A percentile compares a stretch with the other conserved stretches of the same genome.
These are phyloP conservation scores for Sinocyclocheilus anshuiensis DNA, from an alignment of 2,113 vertebrate genomes.

Conservation along the genomic window DNA sequence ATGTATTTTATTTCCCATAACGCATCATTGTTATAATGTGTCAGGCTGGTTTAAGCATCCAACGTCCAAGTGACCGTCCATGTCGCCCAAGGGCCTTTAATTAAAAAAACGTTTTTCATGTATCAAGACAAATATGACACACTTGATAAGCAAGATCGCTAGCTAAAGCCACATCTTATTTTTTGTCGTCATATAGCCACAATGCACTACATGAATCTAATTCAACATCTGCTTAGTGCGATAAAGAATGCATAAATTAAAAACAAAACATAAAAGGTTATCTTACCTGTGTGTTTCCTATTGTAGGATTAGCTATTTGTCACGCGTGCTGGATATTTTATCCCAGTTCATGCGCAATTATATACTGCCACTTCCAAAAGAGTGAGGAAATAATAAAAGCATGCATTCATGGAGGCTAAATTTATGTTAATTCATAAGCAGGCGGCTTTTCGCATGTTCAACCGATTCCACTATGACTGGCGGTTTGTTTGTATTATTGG, in stretches of 20 bases:
- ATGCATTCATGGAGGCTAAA: constrained; percentile 16
- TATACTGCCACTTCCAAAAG: constrained; percentile 40
- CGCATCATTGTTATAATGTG: not conserved
- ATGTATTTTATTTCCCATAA: not conserved
- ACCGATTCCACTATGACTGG: constrained; percentile 27
- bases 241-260: not conserved
- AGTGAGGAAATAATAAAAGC: not conserved
- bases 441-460: not conserved
- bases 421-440: constrained; percentile 26
- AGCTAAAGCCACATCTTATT: not conserved
- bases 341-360: constrained; percentile 56
- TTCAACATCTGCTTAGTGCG: not conserved
- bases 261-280: not conserved
- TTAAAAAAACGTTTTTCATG: not conserved
- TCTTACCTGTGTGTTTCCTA: constrained; percentile 66
- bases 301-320: constrained; percentile 55
- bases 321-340: constrained; percentile 60
- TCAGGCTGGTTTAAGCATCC: not conserved
- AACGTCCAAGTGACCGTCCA: not conserved
- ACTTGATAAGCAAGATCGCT: not conserved
- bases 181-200: not conserved
- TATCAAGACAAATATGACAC: not conserved
- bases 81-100: constrained; percentile 16
- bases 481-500: constrained; percentile 59
- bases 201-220: not conserved